Conservation (phyloP, 2,113 vertebrate species). For the Xyliphius kryptos region DNA sequence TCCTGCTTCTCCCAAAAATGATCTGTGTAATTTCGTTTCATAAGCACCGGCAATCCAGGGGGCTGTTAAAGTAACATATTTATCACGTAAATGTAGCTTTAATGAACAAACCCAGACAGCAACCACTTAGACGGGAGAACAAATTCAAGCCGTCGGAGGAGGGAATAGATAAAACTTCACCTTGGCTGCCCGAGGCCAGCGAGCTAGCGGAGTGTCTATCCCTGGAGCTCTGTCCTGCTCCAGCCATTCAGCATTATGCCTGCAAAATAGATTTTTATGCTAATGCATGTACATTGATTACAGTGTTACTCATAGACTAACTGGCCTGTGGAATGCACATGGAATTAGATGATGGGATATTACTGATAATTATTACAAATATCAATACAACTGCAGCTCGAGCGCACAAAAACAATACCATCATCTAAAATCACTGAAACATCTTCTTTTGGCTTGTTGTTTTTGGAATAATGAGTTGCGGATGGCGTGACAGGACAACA, state of each 20-base stretch:
- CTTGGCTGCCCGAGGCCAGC: conserved; percentile 29
- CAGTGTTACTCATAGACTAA: conserved; percentile 53
- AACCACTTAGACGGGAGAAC: not conserved
- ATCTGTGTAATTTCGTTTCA: too few relatives aligned
- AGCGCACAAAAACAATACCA: conserved; percentile 57
- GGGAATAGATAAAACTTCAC: conserved; percentile 54
- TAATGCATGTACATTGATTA: conserved; percentile 64
- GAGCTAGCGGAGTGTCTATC: conserved; percentile 55
- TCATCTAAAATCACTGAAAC: conserved; percentile 50
- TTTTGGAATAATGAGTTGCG: conserved; percentile 63
- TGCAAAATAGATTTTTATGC: conserved; percentile 71
- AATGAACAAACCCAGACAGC: not conserved
- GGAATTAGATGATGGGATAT: conserved; percentile 62
- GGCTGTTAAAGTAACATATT: not conserved
- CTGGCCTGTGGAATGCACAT: conserved; percentile 49
- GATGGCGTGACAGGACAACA: conserved; percentile 58
- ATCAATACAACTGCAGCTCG: conserved; percentile 46
- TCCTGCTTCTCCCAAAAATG: too few relatives aligned
- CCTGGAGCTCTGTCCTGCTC: conserved; percentile 53
- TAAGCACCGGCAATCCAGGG: too few relatives aligned
- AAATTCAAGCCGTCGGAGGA: conserved; percentile 37
- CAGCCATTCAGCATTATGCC: conserved; percentile 33
- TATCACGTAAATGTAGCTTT: conserved; percentile 23
- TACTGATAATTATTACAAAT: conserved; percentile 58
- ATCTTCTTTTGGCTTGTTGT: conserved; percentile 9